Evolutionary conservation across 2,888 invertebrate genomes (phyloP).

Genomic region (Listrodromus nycthemerus): DNA sequence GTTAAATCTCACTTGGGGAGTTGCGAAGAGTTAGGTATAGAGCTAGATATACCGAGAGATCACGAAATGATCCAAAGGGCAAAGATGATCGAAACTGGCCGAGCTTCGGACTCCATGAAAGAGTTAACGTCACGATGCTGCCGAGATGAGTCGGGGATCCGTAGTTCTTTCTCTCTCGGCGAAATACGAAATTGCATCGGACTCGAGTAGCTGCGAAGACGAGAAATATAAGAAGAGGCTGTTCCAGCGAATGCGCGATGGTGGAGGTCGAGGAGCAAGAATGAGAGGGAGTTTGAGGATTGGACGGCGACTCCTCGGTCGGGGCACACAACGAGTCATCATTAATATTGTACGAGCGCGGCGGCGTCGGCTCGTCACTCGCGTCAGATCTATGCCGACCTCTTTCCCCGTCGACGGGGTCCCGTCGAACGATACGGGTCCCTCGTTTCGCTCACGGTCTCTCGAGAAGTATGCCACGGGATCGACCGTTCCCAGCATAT

Average conservation of each 20-base stretch:
- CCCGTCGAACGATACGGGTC: slow-evolving; percentile 50
- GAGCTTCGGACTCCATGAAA: slow-evolving; percentile 24
- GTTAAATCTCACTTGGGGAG: too few relatives aligned
- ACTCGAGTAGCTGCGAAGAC: slow-evolving; percentile 55
- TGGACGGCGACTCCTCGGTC: slow-evolving; percentile 62
- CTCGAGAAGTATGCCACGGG: slow-evolving; percentile 1
- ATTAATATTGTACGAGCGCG: slow-evolving; percentile 80
- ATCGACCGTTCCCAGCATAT: slow-evolving; percentile 5
- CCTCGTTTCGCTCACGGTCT: slow-evolving; percentile 35
- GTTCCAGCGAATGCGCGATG: slow-evolving; percentile 30
- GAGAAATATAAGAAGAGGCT: slow-evolving; percentile 33
- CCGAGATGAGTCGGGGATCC: slow-evolving; percentile 37
- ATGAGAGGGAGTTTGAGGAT: slow-evolving; percentile 53
- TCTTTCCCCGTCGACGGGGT: slow-evolving; percentile 73
- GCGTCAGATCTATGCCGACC: slow-evolving; percentile 82
- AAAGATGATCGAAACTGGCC: slow-evolving; percentile 7
- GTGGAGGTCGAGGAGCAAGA: slow-evolving; percentile 58
- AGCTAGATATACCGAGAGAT: slow-evolving; percentile 1
- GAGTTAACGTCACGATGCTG: slow-evolving; percentile 43
- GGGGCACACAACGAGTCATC: slow-evolving; percentile 75
- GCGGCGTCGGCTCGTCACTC: slow-evolving; percentile 76
- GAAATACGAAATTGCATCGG: slow-evolving; percentile 68
- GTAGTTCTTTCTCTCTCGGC: slow-evolving; percentile 54
- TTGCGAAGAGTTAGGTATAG: slow-evolving; percentile 17
- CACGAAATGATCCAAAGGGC: slow-evolving; percentile 17